Base-by-base conservation (phyloP, 2,113 vertebrate species). In the Pavo muticus region DNA sequence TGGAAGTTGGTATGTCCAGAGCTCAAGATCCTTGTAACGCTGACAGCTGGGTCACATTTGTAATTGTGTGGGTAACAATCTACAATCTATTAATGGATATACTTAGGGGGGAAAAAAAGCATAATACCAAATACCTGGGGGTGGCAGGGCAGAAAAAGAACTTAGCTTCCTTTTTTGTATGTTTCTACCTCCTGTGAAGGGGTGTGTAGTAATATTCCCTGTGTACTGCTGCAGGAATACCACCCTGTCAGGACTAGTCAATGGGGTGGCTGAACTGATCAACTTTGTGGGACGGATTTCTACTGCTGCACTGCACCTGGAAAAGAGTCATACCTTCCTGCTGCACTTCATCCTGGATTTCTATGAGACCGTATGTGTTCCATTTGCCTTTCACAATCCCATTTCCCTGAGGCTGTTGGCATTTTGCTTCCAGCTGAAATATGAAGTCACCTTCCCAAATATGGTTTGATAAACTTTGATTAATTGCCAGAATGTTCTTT, bases 271-370 rank as follows among this genome's bases (percentile, higher is more conserved):
- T 96, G 98, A 99, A 16, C 92, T 99, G 94, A 95, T 99, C 91
- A 50, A 96, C 70, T 99, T 99, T 40, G 98, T 99, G 63, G 98
- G 98, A 32, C 74, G 93, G 61, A 95, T 99, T 70, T 98, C 98
- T 29, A 96, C 98, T 15, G 72, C 94, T 60, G 98, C 96, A 2
- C 44, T 99, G 82, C 98, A 94, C 84, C 93, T 99, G 65, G 99
- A 99, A 93, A 97, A 87, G 48, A 98, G 97, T 78, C 94, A 96
- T 80, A 76, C 96, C 10, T 97, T 99, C n/a, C 95, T 99, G 61
- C 96, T 99, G 50, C 97, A 98, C 91, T 99, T 99, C 88, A 93
- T 98, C 72, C 97, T 99, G 97, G 98, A 98, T 93, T 99, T 99
- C 97, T 99, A 99, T 94, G 98, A 98, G 78, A 98, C 96, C 20